A percentile compares a stretch with the other conserved stretches of the same genome.
Conservation (phyloP, 2,113 vertebrate genomes). For the Coreoperca whiteheadi region DNA sequence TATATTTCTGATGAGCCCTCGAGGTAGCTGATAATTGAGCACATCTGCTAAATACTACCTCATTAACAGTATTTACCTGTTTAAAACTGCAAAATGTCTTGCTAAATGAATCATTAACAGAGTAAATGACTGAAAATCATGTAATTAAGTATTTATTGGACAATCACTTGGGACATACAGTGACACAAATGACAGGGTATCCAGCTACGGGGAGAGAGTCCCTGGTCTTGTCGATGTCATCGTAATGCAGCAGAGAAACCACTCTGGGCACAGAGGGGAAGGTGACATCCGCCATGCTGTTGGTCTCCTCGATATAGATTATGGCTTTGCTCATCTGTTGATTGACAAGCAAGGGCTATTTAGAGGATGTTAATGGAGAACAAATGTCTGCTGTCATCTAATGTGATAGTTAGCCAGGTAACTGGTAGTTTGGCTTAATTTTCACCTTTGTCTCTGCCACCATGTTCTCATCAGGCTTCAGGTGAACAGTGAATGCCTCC, state of each 20-base stretch:
- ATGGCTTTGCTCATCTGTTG: slow-evolving; percentile 91
- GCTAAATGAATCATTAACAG: slow-evolving; percentile 22
- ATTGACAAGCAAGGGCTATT: slow-evolving; percentile 55
- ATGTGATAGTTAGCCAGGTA: background rate
- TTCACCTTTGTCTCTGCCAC: slow-evolving; percentile 93
- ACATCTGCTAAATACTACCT: slow-evolving; percentile 21
- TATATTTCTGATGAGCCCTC: slow-evolving; percentile 14
- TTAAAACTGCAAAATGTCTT: slow-evolving; percentile 2
- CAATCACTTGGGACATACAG: slow-evolving; percentile 84
- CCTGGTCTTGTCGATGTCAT: slow-evolving; percentile 81
- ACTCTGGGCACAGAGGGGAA: slow-evolving; percentile 94
- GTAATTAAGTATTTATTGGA: background rate
- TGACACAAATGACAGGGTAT: slow-evolving; percentile 94
- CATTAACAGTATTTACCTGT: slow-evolving; percentile 30
- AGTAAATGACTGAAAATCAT: slow-evolving; percentile 6
- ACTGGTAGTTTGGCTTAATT: slow-evolving; percentile 1
- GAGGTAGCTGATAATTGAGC: slow-evolving; percentile 19
- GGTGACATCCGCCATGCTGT: slow-evolving; percentile 95
- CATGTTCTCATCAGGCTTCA: slow-evolving; percentile 97
- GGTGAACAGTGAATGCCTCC: slow-evolving; percentile 95
- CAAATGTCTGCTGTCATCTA: slow-evolving; percentile 22
- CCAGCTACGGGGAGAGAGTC: slow-evolving; percentile 86
- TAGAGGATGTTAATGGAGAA: slow-evolving; percentile 1
- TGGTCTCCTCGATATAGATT: slow-evolving; percentile 94
- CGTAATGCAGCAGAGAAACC: slow-evolving; percentile 92